phyloP scores from a whole-genome alignment of 2,113 vertebrate genomes.

The Zosterops lateralis region DNA sequence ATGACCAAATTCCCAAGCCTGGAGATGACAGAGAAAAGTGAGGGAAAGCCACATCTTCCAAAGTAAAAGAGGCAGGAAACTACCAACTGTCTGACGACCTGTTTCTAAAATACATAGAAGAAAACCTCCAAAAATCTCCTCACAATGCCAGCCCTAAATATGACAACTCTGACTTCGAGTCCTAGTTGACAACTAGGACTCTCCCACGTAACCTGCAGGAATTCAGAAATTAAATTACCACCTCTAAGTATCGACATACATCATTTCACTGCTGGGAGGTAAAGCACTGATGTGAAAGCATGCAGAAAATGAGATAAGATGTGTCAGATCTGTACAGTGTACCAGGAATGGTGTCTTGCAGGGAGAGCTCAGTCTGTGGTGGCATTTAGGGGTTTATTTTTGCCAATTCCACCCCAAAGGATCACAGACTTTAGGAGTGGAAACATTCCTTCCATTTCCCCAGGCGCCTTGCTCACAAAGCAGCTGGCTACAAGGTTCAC shows the following conservation, averaged over 20 bases:
- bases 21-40: not conserved
- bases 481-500: constrained; percentile 30
- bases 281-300: not conserved
- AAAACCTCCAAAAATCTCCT: not conserved
- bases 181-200: not conserved
- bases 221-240: not conserved
- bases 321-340: not conserved
- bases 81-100: not conserved
- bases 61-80: not conserved
- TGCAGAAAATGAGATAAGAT: not conserved
- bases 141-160: not conserved
- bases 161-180: not conserved
- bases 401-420: constrained; percentile 39
- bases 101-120: not conserved
- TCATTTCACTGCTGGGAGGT: not conserved
- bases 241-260: not conserved
- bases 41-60: not conserved
- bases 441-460: constrained; percentile 58
- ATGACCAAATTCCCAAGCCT: not conserved
- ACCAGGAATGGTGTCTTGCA: not conserved
- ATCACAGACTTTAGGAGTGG: constrained; percentile 21
- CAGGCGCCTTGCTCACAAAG: constrained; percentile 16
- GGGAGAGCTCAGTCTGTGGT: not conserved
- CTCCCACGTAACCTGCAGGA: not conserved
- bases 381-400: constrained; percentile 45